phyloP scores from a whole-genome alignment of 2,797 vertebrate genomes.

The Chloroceryle amazona region DNA sequence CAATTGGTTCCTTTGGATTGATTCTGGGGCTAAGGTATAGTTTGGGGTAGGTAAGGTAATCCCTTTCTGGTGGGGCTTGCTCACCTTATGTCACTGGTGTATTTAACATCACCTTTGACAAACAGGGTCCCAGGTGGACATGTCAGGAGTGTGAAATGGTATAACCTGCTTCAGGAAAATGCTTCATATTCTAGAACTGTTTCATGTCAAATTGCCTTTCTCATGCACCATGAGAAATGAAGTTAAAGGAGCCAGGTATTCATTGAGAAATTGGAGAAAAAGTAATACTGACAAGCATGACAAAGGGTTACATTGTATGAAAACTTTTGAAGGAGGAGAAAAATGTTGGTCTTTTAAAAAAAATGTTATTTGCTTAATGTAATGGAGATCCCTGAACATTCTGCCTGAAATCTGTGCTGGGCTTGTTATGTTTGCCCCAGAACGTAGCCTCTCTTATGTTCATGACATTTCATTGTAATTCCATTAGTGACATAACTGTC shows the following conservation, averaged over 20 bases:
- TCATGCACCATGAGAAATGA: background rate
- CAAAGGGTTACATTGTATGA: constrained; percentile 50
- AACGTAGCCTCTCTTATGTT: background rate
- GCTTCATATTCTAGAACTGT: background rate
- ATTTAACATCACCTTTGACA: background rate
- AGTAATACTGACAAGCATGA: background rate
- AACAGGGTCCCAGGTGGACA: background rate
- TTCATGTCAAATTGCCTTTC: background rate
- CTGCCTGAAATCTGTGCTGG: background rate
- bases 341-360: background rate
- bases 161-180: background rate
- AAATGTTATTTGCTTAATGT: constrained; percentile 18
- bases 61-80: background rate
- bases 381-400: background rate
- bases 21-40: background rate
- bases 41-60: background rate
- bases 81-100: background rate
- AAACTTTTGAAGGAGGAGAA: background rate
- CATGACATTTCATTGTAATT: background rate
- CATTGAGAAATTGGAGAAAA: background rate
- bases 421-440: background rate
- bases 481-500: background rate
- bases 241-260: constrained; percentile 18
- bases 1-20: background rate
- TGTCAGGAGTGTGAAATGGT: background rate